Evolutionary conservation across 2,888 invertebrate genomes (phyloP).

Genomic region (Xestia xanthographa): DNA sequence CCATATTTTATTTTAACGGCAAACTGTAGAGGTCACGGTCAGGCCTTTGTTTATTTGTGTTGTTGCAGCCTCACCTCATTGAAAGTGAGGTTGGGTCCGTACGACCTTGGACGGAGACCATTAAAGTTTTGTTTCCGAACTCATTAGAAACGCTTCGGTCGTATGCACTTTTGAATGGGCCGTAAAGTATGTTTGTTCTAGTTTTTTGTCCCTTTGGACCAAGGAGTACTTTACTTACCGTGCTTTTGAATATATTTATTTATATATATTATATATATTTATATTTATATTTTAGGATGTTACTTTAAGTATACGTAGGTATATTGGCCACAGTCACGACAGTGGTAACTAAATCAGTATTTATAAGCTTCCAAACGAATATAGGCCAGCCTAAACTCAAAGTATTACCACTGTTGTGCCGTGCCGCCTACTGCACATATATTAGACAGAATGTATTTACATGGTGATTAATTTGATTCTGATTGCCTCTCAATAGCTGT

Average conservation of each 20-base stretch:
- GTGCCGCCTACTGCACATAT: not conserved
- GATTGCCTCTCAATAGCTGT: slow-evolving; percentile 11
- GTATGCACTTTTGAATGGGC: slow-evolving; percentile 14
- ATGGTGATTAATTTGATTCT: slow-evolving; percentile 1
- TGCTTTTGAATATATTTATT: too few species aligned
- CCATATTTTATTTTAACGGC: slow-evolving; percentile 48
- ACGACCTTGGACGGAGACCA: slow-evolving; percentile 42
- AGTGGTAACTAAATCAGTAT: not conserved
- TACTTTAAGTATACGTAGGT: not conserved
- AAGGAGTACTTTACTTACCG: not conserved
- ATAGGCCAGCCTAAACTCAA: not conserved
- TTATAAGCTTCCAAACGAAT: not conserved
- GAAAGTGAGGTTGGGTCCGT: slow-evolving; percentile 29
- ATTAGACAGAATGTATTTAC: not conserved
- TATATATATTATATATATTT: too few species aligned
- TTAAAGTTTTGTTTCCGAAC: slow-evolving; percentile 51
- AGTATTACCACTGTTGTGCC: not conserved
- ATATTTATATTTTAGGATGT: not conserved
- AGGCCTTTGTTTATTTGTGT: slow-evolving; percentile 46
- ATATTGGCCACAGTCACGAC: not conserved
- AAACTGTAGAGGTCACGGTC: slow-evolving; percentile 47
- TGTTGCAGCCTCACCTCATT: slow-evolving; percentile 38
- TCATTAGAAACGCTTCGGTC: slow-evolving; percentile 32
- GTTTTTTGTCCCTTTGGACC: not conserved
- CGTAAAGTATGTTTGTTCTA: slow-evolving; percentile 17